Conservation (phyloP, 2,113 vertebrate species). For the Bubo bubo region DNA sequence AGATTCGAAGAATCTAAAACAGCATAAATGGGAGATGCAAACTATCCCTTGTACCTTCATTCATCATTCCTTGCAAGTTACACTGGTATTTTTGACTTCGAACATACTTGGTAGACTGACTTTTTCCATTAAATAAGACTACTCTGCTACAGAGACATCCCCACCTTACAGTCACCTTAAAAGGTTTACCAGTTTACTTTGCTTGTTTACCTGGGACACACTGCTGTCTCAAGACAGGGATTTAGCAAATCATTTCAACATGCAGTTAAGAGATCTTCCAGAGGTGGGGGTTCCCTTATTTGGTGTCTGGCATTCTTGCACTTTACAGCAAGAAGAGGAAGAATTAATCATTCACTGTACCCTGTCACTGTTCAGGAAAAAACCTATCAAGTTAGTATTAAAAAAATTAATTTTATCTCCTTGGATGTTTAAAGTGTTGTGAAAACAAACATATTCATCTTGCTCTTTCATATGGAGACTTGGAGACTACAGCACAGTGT, state of each 20-base stretch:
- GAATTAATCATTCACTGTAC: background rate
- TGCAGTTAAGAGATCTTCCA: background rate
- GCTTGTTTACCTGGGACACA: background rate
- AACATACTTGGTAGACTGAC: background rate
- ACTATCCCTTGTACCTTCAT: background rate
- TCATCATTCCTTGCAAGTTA: conserved; percentile 15
- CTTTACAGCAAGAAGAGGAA: background rate
- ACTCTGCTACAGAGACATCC: background rate
- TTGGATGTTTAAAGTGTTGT: background rate
- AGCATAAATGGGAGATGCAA: conserved; percentile 14
- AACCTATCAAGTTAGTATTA: background rate
- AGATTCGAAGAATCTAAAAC: conserved; percentile 47
- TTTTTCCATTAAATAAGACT: background rate
- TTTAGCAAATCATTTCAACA: background rate
- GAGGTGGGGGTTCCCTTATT: background rate
- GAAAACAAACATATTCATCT: background rate
- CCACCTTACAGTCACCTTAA: too few relatives aligned
- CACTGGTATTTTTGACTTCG: background rate
- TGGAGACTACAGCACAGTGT: background rate
- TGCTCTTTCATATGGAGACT: background rate
- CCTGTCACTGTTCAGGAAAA: background rate
- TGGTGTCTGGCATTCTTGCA: background rate
- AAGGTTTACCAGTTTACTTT: background rate
- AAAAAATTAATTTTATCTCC: background rate
- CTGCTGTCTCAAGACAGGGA: background rate